Conservation (phyloP, 2,888 invertebrate genomes). For the Empis livida region DNA sequence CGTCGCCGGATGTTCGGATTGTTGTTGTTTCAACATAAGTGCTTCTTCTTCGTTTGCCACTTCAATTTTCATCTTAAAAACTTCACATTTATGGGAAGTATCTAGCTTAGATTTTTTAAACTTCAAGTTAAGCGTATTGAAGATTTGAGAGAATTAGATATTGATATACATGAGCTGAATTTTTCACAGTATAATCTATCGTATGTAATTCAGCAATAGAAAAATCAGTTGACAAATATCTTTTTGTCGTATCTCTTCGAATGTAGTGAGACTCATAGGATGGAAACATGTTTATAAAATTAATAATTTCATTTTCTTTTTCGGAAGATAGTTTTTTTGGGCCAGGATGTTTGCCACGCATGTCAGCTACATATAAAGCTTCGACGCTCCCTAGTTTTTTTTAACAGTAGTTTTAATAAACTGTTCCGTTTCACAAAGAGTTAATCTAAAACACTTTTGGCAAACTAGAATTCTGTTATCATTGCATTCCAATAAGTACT, state of each 20-base stretch:
- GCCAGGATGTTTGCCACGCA: neutral
- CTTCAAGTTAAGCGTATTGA: conserved; percentile 10
- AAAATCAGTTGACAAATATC: conserved; percentile 4
- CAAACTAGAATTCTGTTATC: neutral
- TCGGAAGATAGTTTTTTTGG: neutral
- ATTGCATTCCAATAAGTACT: neutral
- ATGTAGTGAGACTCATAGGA: neutral
- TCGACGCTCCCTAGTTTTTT: neutral
- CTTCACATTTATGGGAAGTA: conserved; percentile 12
- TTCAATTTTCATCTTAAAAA: conserved; percentile 10
- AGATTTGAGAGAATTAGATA: conserved; percentile 11
- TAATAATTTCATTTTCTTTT: neutral
- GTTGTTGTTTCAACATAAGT: conserved; percentile 1
- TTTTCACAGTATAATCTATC: conserved; percentile 4
- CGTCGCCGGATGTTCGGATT: neutral
- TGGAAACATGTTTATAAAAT: neutral
- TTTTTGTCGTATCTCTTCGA: conserved; percentile 3
- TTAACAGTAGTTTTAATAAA: neutral
- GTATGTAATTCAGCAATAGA: conserved; percentile 1
- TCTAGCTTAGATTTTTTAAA: conserved; percentile 11
- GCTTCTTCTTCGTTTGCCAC: neutral
- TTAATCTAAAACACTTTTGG: neutral
- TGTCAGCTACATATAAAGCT: neutral
- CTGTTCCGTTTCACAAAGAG: neutral
- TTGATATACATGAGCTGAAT: conserved; percentile 1